Percentiles rank a stretch among this genome's conserved stretches.
Conservation (phyloP, 2,113 vertebrate genomes). For the Cardinalis cardinalis region DNA sequence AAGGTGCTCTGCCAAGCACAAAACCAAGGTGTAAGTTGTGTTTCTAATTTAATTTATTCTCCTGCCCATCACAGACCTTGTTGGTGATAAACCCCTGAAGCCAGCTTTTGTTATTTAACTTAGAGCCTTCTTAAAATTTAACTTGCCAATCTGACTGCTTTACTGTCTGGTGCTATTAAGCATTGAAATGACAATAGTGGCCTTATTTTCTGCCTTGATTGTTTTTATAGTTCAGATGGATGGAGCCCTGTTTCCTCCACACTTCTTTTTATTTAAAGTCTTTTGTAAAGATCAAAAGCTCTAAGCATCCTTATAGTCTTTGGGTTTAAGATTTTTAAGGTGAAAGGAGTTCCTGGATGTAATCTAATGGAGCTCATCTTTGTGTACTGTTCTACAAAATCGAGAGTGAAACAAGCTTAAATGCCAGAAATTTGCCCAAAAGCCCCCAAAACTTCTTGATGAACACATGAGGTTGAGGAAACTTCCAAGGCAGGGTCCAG, state of each 20-base stretch:
- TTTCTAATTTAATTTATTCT: neutral
- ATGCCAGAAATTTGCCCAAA: neutral
- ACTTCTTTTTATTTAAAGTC: neutral
- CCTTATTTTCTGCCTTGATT: neutral
- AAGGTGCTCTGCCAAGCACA: neutral
- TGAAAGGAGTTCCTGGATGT: neutral
- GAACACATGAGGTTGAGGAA: neutral
- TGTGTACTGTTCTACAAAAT: neutral
- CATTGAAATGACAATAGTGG: neutral
- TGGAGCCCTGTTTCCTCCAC: neutral
- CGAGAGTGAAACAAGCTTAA: neutral
- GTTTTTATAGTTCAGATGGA: neutral
- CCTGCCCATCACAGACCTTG: rapidly evolving
- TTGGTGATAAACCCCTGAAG: neutral
- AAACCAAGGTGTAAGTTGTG: neutral
- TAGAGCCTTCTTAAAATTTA: neutral
- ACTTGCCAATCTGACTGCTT: neutral
- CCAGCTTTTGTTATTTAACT: neutral
- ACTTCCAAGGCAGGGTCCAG: neutral
- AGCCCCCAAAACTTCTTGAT: neutral
- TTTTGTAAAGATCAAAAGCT: neutral
- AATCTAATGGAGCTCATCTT: neutral
- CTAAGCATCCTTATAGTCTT: neutral
- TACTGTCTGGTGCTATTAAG: neutral
- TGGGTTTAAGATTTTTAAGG: neutral